Percentiles rank a stretch among this genome's conserved stretches.
These are phyloP conservation scores for Caenorhabditis tropicalis DNA, from an alignment of 1,140 invertebrate genomes.

Conservation along the genomic window DNA sequence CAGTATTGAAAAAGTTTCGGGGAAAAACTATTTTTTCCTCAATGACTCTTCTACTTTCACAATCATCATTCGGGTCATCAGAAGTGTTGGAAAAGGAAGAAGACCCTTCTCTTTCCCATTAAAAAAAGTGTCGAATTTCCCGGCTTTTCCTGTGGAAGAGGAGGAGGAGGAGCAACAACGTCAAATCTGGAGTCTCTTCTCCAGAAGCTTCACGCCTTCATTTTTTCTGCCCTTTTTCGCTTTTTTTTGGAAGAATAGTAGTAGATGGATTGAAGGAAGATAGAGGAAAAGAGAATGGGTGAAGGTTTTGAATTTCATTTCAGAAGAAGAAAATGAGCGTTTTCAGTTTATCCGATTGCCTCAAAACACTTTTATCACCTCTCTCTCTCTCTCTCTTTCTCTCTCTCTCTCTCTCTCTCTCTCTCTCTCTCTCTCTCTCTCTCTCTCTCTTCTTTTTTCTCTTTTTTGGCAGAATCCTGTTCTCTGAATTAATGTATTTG, in stretches of 20 bases:
- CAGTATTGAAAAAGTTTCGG: neutral
- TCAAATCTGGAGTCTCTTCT: conserved; percentile 22
- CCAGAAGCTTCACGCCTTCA: conserved; percentile 11
- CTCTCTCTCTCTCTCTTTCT: neutral
- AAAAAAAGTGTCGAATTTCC: conserved; percentile 42
- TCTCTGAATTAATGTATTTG: neutral
- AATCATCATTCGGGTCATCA: neutral
- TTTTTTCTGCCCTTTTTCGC: neutral
- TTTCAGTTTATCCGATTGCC: conserved; percentile 9
- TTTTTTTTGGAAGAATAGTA: neutral
- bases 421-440: neutral
- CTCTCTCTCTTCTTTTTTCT: too few species aligned
- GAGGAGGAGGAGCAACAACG: neutral
- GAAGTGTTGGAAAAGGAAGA: too few species aligned
- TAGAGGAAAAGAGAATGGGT: neutral
- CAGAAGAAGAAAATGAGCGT: neutral
- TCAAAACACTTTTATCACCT: conserved; percentile 23
- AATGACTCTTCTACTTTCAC: conserved; percentile 18
- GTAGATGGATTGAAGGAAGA: neutral
- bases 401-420: neutral
- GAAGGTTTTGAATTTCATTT: conserved; percentile 7
- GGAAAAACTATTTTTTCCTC: neutral
- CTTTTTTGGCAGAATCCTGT: neutral
- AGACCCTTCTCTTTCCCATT: conserved; percentile 1
- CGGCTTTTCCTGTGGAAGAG: neutral